Evolutionary conservation across 1,140 invertebrate species (phyloP).

Genomic region (Zeugodacus cucurbitae): DNA sequence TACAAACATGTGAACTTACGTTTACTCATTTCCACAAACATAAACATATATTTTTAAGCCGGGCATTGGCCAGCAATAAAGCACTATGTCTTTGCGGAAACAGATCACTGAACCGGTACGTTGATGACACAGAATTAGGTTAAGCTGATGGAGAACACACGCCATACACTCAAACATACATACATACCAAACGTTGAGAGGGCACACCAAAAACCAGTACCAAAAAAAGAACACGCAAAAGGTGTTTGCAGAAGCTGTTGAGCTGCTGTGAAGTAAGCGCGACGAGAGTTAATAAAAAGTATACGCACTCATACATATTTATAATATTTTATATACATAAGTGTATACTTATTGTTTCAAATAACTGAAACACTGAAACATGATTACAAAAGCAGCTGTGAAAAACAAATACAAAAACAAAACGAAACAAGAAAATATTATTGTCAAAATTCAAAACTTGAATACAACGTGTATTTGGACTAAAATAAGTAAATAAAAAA

Average conservation of each 20-base stretch:
- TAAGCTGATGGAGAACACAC: neutral
- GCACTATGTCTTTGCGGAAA: neutral
- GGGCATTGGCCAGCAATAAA: neutral
- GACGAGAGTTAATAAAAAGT: no score
- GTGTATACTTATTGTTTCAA: conserved; percentile 8
- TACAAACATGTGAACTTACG: neutral
- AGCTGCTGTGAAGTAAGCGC: neutral
- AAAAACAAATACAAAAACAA: neutral
- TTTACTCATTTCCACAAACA: neutral
- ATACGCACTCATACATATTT: neutral
- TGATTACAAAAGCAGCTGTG: neutral
- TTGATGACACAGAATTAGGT: conserved; percentile 21
- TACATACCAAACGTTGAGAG: neutral
- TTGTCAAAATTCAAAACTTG: conserved; percentile 8
- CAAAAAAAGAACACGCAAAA: neutral
- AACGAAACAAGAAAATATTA: neutral
- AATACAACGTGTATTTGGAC: neutral
- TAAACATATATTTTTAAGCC: neutral
- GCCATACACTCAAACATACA: neutral
- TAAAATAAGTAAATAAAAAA: neutral
- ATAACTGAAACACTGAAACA: neutral
- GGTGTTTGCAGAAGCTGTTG: neutral
- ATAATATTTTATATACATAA: neutral
- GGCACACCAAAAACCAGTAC: neutral
- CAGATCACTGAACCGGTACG: neutral